Base-by-base conservation (phyloP, 2,113 vertebrate genomes). In the Pelusios castaneus region DNA sequence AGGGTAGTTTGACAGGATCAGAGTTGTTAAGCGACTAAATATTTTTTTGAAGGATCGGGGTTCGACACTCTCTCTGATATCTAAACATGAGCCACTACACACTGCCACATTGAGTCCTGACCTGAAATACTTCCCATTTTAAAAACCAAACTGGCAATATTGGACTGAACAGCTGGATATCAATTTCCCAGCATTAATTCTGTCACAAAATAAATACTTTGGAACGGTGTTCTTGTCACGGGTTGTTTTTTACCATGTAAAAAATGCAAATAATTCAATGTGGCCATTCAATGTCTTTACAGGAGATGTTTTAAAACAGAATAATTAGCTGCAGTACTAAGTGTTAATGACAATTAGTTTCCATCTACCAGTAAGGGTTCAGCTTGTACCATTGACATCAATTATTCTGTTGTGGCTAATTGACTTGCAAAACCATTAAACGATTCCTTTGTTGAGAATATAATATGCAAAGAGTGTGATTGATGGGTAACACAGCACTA, bases 401-500 rank as follows among this genome's bases (percentile, higher is more conserved):
- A 95, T 97, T 96, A 94, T 95, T 96, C 84, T 96, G 70, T 91
- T 94, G 91, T 95, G 89, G 83, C 93, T 96, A 89, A 88, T 87
- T 95, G 94, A 92, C 84, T 93, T 97, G 81, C 82, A 95, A 89
- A 95, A 97, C 95, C 73, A 49, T 88, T 83, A 91, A 96, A 95
- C 29, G 56, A 89, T 90, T 94, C 63, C 78, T 94, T 95, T 95
- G 80, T 91, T 94, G 55, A 88, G 96, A 96, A 93, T 86, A 88
- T 45, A 13, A 1, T 87, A n/a, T 82, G 82, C 5, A 41, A 92
- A 94, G 85, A 92, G 91, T 8, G 22, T 49, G 12, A 86, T 73
- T 94, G 78, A 84, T 91, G 47, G 47, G 85, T 90, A 92, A 92
- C 85, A 29, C 29, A 34, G 41, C 82, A 80, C 84, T 93, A 45